Evolutionary conservation across 2,113 vertebrate genomes (phyloP), one percentile per base, ranked within the genome.

Genomic region (Brachyhypopomus occidentalis): DNA sequence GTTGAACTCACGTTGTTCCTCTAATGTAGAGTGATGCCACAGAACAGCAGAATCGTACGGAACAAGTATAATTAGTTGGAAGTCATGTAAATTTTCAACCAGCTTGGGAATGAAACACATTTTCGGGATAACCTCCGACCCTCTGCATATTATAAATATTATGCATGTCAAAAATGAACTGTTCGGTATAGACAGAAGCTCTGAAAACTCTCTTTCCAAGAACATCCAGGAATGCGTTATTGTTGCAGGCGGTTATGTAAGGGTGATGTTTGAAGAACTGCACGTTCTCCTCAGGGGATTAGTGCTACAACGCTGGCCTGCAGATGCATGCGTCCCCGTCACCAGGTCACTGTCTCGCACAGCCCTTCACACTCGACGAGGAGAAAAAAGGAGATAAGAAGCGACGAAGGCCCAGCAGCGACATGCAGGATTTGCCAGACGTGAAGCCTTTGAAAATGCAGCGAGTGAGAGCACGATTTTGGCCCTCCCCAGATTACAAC

Each of bases 371-470:
- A 14, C 30, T 20, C 19, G 22, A 34, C 14, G 14, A 38, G 19
- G 19, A 36, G 0, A 1, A 0, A 19, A 41, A 17, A 70, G 22
- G 41, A 25, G 3, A n/a, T 19, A 81, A 75, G 14, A 45, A 80
- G 59, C 9, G 5, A 30, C 75, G n/a, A 69, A 75, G n/a, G 34
- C 63, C 74, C 22, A 52, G 22, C n/a, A 81, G 72, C 34, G 12
- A 58, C 30, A 34, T 23, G 48, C 48, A 59, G 62, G 62, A 81
- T 81, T 67, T 75, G 52, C 75, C 72, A 75, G 34, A 74, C 36
- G 45, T 27, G 72, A 52, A 69, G 55, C n/a, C 22, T 75, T 75
- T 73, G 16, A 75, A 59, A 73, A 75, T 3, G 23, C 60, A 58
- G 12, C n/a, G 19, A 48, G 45, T 2, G 19, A 38, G 34, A n/a